Evolutionary conservation across 2,888 invertebrate genomes (phyloP).

Genomic region (Stenichneumon culpator): DNA sequence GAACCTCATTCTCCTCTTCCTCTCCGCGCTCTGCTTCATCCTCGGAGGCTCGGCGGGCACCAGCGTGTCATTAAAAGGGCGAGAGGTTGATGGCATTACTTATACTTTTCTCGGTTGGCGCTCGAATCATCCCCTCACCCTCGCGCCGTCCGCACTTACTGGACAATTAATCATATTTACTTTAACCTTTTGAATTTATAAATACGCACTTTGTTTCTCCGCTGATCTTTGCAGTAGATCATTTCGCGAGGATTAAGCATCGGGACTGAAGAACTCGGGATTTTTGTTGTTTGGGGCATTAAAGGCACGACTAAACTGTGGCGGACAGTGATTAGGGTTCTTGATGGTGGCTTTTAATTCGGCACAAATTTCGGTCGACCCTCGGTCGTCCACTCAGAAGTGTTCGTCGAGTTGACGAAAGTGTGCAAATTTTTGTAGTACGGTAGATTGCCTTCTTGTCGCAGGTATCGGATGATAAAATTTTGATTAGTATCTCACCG

Average conservation of each 20-base stretch:
- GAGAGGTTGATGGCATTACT: conserved; percentile 45
- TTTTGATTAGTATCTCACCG: conserved; percentile 40
- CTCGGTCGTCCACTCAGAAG: background rate
- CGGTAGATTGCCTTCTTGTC: conserved; percentile 3
- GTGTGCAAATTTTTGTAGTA: background rate
- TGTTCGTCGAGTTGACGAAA: background rate
- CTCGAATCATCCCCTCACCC: background rate
- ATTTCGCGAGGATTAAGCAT: background rate
- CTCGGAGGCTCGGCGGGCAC: background rate
- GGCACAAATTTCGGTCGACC: background rate
- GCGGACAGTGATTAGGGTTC: background rate
- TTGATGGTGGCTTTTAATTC: background rate
- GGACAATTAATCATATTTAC: conserved; percentile 41
- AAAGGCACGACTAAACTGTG: background rate
- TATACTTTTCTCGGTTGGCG: conserved; percentile 43
- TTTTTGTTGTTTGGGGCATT: background rate
- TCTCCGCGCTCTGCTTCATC: conserved; percentile 31
- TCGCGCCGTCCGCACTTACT: conserved; percentile 1
- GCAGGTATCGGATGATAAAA: conserved; percentile 33
- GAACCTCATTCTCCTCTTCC: conserved; percentile 41
- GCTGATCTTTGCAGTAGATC: background rate
- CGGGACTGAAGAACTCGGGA: background rate
- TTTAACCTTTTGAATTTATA: conserved; percentile 25
- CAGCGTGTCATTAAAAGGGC: conserved; percentile 46
- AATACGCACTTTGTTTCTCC: conserved; percentile 13